Base-by-base conservation (phyloP, 2,888 invertebrate species). In the Polydrusus cervinus region DNA sequence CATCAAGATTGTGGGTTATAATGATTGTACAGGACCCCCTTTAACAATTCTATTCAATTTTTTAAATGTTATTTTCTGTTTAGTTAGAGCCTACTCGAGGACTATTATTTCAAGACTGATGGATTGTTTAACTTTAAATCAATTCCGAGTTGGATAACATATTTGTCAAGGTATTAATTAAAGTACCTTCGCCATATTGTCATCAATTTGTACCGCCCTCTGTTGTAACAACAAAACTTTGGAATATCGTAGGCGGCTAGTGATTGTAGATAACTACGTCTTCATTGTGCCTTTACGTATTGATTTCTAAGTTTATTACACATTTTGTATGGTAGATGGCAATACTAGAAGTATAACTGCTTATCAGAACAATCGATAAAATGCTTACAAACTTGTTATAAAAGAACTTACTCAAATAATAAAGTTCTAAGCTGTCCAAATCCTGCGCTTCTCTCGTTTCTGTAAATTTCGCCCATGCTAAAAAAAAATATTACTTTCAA, bases 391-490 rank as follows among this genome's bases (percentile, higher is more conserved):
- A 34, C 34, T 6, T 10, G 10, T 51, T 20, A 11, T 9, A 51
- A 51, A 20, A 20, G 7, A 71, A 83, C 84, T 84, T 78, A 84
- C 84, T 80, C 67, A 84, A 76, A 75, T 84, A 84, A 78, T 77
- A 84, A 53, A 83, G 65, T 47, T 84, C 84, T 66, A 84, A 77
- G 66, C 84, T 84, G 71, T 83, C 83, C 74, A 84, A 79, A 75
- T 84, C 84, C 11, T 78, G 73, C 16, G 74, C 61, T 45, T 82
- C 80, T 69, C 80, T 81, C 8, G 79, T 80, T 75, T 83, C 83
- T 5, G 83, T 83, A 75, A 83, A 83, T 69, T 81, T 83, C 13
- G 79, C 80, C 83, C 83, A 83, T 30, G 82, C 83, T 83, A 65
- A 72, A 76, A 76, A 67, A 47, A 45, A 73, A 43, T 5, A 40